phyloP scores from a whole-genome alignment of 2,113 vertebrate species.

The Hepsetus odoe region DNA sequence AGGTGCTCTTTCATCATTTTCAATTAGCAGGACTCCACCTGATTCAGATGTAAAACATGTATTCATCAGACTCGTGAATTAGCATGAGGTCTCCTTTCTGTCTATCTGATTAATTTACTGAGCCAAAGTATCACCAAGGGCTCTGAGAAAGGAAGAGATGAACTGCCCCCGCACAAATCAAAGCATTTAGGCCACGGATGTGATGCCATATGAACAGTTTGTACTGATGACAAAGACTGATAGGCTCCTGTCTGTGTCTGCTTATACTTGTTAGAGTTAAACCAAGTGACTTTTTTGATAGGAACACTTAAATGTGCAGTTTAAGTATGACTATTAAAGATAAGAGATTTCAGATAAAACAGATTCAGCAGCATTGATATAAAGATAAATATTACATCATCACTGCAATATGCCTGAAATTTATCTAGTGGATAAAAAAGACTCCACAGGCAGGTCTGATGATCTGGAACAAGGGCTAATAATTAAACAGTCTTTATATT shows the following conservation, averaged over 20 bases:
- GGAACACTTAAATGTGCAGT: too few relatives aligned
- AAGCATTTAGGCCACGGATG: not conserved
- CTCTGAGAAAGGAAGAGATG: not conserved
- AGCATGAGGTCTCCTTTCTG: constrained; percentile 15
- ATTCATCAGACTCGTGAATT: constrained; percentile 27
- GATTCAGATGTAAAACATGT: constrained; percentile 16
- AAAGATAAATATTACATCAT: constrained; percentile 10
- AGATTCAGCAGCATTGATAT: not conserved
- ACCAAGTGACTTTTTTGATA: not conserved
- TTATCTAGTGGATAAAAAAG: not conserved
- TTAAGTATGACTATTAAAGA: too few relatives aligned
- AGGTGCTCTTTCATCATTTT: not conserved
- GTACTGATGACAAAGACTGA: not conserved
- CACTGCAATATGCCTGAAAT: not conserved
- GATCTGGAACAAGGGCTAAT: not conserved
- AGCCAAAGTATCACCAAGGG: not conserved
- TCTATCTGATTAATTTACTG: not conserved
- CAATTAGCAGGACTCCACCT: constrained; percentile 15
- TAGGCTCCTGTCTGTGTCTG: not conserved
- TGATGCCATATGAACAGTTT: constrained; percentile 1
- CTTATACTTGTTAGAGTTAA: not conserved
- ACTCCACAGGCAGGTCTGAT: not conserved
- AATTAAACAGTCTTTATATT: not conserved
- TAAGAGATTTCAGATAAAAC: not conserved
- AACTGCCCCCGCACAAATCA: not conserved